Evolutionary conservation across 2,888 invertebrate genomes (phyloP), one percentile per base, ranked within the genome.

Genomic region (Lasiommata megera): DNA sequence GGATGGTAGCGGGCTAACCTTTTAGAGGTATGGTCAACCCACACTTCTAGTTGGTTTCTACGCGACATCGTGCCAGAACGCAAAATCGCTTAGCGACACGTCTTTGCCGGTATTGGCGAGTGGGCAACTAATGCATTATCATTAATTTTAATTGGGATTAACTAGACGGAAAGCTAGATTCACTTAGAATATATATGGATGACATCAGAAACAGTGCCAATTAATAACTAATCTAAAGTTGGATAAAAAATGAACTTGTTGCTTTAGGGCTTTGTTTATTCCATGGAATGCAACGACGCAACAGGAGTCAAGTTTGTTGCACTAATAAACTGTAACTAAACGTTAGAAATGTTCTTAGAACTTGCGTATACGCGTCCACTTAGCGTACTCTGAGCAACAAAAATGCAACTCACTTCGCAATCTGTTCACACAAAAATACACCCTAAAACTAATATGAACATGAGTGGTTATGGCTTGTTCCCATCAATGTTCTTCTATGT

Each of bases 281-380:
- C 12, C 29, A 47, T 47, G 36, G 37, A 41, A 40, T 37, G 12
- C 56, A 54, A 47, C 17, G 48, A 44, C 31, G 41, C 52, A 53
- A 65, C 62, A 66, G 2, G 2, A 23, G 23, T 23, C 23, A 3
- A 71, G 66, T 69, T 67, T 68, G 66, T 65, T 57, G 62, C 62
- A 63, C 66, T 66, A 68, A 70, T 66, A 68, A 23, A 67, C 62
- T 60, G 67, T 65, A 58, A 60, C 50, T 63, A 64, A 64, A 64
- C 67, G 63, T 74, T 75, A 73, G 71, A 64, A 63, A 64, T 68
- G 69, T 69, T 66, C 67, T 67, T 62, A 63, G 67, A 68, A 70
- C 56, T 58, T 48, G 62, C 58, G 63, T 63, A 62, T 55, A 57
- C 65, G 59, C 64, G 64, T 58, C 57, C 58, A 55, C 52, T 55